Evolutionary conservation across 2,888 invertebrate genomes (phyloP).

Genomic region (Thera britannica): DNA sequence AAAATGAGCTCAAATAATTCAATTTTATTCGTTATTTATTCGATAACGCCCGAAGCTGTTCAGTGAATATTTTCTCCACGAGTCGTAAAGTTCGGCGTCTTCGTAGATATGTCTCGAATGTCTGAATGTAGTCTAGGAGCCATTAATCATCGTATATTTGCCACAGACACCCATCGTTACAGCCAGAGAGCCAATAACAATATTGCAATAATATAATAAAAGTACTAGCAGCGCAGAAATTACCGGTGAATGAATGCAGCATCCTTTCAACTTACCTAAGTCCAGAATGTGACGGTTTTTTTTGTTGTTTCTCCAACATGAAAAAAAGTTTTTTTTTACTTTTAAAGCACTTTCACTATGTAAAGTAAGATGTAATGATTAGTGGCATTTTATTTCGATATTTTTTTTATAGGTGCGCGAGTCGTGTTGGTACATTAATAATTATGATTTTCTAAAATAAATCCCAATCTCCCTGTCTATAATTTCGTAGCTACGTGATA

Average conservation of each 20-base stretch:
- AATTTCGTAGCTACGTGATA: slow-evolving; percentile 12
- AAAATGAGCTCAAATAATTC: too few species aligned
- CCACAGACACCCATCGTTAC: slow-evolving; percentile 1
- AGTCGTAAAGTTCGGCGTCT: background rate
- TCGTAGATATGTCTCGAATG: background rate
- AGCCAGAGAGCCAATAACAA: slow-evolving; percentile 7
- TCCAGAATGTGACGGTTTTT: too few species aligned
- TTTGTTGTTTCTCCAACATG: too few species aligned
- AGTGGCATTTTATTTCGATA: too few species aligned
- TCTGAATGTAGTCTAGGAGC: slow-evolving; percentile 10
- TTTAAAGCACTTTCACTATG: too few species aligned
- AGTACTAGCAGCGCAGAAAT: background rate
- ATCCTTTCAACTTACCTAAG: too few species aligned
- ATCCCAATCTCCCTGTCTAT: background rate
- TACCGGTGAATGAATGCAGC: too few species aligned
- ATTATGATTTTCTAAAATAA: background rate
- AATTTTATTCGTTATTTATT: background rate
- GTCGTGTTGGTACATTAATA: too few species aligned
- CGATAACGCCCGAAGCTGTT: background rate
- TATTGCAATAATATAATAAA: background rate
- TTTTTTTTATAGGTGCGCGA: too few species aligned
- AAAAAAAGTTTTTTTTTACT: too few species aligned
- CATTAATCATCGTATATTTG: slow-evolving; percentile 22
- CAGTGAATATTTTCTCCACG: slow-evolving; percentile 4
- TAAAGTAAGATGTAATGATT: too few species aligned